Evolutionary conservation across 2,113 vertebrate genomes (phyloP), one percentile per base, ranked within the genome.

Genomic region (Tupaia chinensis): DNA sequence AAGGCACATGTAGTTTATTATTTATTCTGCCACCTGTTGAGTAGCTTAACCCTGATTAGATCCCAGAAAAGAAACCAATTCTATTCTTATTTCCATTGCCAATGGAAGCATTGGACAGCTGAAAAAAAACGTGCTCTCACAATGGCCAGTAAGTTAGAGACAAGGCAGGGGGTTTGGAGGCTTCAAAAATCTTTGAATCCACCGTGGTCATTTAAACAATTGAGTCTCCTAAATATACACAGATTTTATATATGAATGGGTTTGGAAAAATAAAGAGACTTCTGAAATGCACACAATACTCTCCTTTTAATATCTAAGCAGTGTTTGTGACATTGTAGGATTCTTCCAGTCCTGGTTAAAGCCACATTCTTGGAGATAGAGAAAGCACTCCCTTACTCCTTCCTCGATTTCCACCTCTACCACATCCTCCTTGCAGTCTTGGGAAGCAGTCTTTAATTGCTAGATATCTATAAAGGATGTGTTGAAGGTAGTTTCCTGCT

Each of bases 21-120:
- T 94, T 96, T 88, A 93, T 96, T 96, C 96, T 93, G 87, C 90
- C 97, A 95, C 96, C 97, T 94, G 54, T 94, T 94, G n/a, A 58
- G 77, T 89, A 87, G 32, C 94, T 96, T 95, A 94, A 93, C 85
- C 74, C 85, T 81, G 94, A 94, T 91, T 92, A 96, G 53, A 88
- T 78, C 32, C 23, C 27, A 74, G 78, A 91, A 95, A 82, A 70
- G 58, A 93, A 90, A 77, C 80, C 81, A 91, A 68, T 69, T 92
- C 74, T 92, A 53, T 53, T 68, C 80, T 95, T 92, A 93, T 90
- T 97, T 97, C 91, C 88, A 91, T 34, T 94, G 93, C 90, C 82
- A 90, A 20, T 88, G 27, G 63, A 72, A 81, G 85, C 25, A 12
- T 29, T 73, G 69, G 91, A 53, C 73, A 90, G 53, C 80, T 85